Base-by-base conservation (phyloP, 2,797 vertebrate genomes). In the Dryobates pubescens region DNA sequence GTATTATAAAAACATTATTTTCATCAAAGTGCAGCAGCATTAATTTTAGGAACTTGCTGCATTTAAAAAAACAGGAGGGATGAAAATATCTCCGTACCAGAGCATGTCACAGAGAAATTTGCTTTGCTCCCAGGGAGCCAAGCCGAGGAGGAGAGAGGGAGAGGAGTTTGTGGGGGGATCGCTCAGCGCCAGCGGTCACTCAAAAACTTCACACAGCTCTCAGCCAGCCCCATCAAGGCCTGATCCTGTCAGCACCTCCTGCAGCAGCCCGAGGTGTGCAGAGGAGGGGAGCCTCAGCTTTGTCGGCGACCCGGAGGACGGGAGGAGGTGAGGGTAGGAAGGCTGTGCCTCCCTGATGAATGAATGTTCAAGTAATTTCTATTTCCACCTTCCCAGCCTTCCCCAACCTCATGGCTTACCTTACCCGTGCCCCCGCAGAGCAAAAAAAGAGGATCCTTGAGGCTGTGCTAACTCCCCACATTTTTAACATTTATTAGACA, bases 1-100 rank as follows among this genome's bases (percentile, higher is more conserved):
- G 72, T 93, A 96, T 96, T 93, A 97, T 95, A 97, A 97, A 98
- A 98, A 97, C 96, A 96, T 96, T 96, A 97, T 97, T 98, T 96
- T 94, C 97, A 97, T 94, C 95, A n/a, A 91, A 97, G 95, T 89
- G 92, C 83, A 93, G 95, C 93, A 85, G 94, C 94, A 94, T 96
- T 97, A 94, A 96, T 97, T 96, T 97, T 85, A 84, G 94, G 75
- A 92, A 91, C 95, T 94, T 74, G 30, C 91, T 82, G 93, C 94
- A 71, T 88, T 87, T 78, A 29, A 61, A 79, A 88, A 77, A 58
- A 74, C 86, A 72, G 77, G 77, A 95, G 79, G 86, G 86, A 95
- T 86, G 85, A 59, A 88, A 83, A 88, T 88, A 73, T 47, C 83
- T 54, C 85, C 2, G 51, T 64, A 13, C 69, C 19, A 30, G 85